These are phyloP conservation scores for Ectropis grisescens DNA, from an alignment of 1,140 invertebrate genomes.

Conservation along the genomic window DNA sequence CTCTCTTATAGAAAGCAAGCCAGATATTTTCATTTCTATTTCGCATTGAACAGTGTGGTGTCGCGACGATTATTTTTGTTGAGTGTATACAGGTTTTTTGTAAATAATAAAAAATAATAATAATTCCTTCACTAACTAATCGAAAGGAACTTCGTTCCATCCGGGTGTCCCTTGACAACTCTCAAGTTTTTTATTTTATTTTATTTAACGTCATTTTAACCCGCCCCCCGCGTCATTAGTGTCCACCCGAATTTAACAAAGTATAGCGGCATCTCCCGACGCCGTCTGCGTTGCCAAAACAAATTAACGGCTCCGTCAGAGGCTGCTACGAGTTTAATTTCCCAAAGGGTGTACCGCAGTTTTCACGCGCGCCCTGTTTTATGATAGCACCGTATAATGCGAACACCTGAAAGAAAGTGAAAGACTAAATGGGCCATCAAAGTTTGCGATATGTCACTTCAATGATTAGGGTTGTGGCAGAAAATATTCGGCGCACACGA, in stretches of 20 bases:
- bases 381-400: conserved; percentile 11
- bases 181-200: too few species aligned
- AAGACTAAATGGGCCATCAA: conserved; percentile 8
- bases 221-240: too few species aligned
- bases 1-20: too few species aligned
- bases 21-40: too few species aligned
- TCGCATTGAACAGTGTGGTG: too few species aligned
- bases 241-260: not conserved
- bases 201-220: too few species aligned
- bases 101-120: too few species aligned
- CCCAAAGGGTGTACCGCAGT: conserved; percentile 33
- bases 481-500: not conserved
- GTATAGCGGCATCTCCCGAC: not conserved
- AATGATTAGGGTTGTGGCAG: conserved; percentile 1
- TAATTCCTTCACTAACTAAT: too few species aligned
- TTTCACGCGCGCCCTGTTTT: conserved; percentile 19
- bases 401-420: conserved; percentile 6
- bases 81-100: too few species aligned
- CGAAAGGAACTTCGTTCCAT: too few species aligned
- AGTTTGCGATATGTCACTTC: conserved; percentile 6
- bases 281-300: conserved; percentile 27
- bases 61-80: too few species aligned
- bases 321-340: conserved; percentile 42
- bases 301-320: conserved; percentile 38
- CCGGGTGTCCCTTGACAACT: too few species aligned